phyloP scores from a whole-genome alignment of 2,888 invertebrate genomes.

The Drosophila niveifrons region DNA sequence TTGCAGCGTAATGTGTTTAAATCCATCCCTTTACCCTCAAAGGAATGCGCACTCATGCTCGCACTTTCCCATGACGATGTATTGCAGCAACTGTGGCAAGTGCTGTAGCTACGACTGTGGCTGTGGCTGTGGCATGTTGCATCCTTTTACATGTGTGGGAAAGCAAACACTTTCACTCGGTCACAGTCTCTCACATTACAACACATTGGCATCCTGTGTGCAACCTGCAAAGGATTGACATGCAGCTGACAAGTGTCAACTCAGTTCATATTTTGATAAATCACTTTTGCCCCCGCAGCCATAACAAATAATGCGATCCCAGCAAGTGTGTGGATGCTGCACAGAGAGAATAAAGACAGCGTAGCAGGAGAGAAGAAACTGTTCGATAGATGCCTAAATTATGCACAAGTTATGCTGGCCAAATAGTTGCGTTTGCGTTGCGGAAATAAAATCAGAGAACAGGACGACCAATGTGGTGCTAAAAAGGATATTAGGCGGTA shows the following conservation, averaged over 20 bases:
- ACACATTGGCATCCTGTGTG: slow-evolving; percentile 60
- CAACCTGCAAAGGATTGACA: slow-evolving; percentile 78
- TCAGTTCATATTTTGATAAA: slow-evolving; percentile 46
- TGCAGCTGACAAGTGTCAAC: slow-evolving; percentile 72
- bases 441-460: slow-evolving; percentile 60
- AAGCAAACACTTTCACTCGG: slow-evolving; percentile 72
- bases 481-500: slow-evolving; percentile 77
- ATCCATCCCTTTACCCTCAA: slow-evolving; percentile 24
- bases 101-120: slow-evolving; percentile 41
- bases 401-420: slow-evolving; percentile 48
- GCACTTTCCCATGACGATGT: slow-evolving; percentile 70
- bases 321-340: background rate
- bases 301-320: slow-evolving; percentile 7
- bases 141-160: slow-evolving; percentile 66
- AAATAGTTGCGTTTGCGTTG: slow-evolving; percentile 54
- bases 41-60: slow-evolving; percentile 47
- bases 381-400: slow-evolving; percentile 46
- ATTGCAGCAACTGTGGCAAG: slow-evolving; percentile 12
- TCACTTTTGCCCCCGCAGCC: slow-evolving; percentile 18
- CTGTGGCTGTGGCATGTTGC: slow-evolving; percentile 50
- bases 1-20: slow-evolving; percentile 60
- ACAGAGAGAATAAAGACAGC: background rate
- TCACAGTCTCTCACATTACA: slow-evolving; percentile 69
- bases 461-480: slow-evolving; percentile 42
- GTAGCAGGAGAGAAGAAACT: background rate